A percentile compares a stretch with the other conserved stretches of the same genome.
Conservation (phyloP, 2,113 vertebrate species). For the Hippocampus comes region DNA sequence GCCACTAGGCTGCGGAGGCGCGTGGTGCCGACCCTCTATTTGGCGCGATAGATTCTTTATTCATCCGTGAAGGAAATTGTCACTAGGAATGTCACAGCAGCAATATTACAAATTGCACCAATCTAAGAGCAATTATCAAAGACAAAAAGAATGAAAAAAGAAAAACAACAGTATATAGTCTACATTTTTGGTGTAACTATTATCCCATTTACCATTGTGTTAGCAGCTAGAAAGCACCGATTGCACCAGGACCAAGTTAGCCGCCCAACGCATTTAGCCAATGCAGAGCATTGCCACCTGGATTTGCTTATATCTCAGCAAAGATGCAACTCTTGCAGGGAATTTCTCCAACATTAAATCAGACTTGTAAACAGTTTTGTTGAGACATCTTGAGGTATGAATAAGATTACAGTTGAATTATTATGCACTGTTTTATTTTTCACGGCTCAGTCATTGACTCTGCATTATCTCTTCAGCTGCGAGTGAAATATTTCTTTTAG, state of each 20-base stretch:
- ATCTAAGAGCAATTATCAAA: too few relatives aligned
- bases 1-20: too few relatives aligned
- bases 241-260: background rate
- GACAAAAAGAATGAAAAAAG: too few relatives aligned
- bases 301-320: constrained; percentile 30
- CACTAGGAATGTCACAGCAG: too few relatives aligned
- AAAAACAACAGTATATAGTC: too few relatives aligned
- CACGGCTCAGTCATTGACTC: constrained; percentile 58
- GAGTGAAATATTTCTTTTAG: constrained; percentile 66
- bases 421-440: constrained; percentile 55
- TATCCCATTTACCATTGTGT: too few relatives aligned
- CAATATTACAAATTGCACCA: too few relatives aligned
- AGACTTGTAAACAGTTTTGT: constrained; percentile 43
- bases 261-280: background rate
- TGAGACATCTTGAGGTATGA: constrained; percentile 63
- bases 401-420: constrained; percentile 61
- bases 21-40: too few relatives aligned
- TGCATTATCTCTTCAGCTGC: constrained; percentile 60
- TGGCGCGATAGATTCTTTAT: too few relatives aligned
- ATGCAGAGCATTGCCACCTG: background rate
- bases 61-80: too few relatives aligned
- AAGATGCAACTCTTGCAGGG: constrained; percentile 9
- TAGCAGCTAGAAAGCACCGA: too few relatives aligned
- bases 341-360: constrained; percentile 42
- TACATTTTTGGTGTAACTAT: too few relatives aligned